Evolutionary conservation across 1,140 invertebrate genomes (phyloP).

Genomic region (Papilio aristodemus): DNA sequence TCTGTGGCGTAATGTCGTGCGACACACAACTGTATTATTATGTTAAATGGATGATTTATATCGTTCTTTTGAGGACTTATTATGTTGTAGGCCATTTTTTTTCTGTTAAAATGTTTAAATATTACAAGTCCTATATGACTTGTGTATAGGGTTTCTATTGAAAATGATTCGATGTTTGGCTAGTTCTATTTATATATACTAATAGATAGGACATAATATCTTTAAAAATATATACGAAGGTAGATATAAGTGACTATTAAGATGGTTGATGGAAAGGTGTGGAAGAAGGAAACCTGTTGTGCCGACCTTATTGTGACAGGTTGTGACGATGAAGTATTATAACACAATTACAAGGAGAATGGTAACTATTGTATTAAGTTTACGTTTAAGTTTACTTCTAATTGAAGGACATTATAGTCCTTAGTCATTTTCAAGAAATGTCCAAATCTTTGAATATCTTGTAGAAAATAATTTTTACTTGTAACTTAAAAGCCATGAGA

Average conservation of each 20-base stretch:
- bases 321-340: too few relatives aligned
- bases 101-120: constrained; percentile 3
- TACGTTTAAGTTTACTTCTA: too few relatives aligned
- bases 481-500: neutral
- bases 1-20: constrained; percentile 1
- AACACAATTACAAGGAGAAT: too few relatives aligned
- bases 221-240: too few relatives aligned
- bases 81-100: neutral
- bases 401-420: too few relatives aligned
- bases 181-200: too few relatives aligned
- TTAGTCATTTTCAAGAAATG: too few relatives aligned
- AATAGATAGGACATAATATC: too few relatives aligned
- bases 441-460: neutral
- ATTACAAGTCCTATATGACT: neutral
- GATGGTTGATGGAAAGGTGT: neutral
- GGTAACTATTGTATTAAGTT: too few relatives aligned
- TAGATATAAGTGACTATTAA: too few relatives aligned
- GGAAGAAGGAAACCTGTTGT: too few relatives aligned
- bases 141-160: neutral
- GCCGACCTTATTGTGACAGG: too few relatives aligned
- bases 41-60: constrained; percentile 28
- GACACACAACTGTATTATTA: constrained; percentile 17
- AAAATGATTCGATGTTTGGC: neutral
- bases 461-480: neutral
- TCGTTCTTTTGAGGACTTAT: neutral